These are phyloP conservation scores for Coccyzus lansbergi DNA, from an alignment of 2,797 vertebrate genomes.

Conservation along the genomic window DNA sequence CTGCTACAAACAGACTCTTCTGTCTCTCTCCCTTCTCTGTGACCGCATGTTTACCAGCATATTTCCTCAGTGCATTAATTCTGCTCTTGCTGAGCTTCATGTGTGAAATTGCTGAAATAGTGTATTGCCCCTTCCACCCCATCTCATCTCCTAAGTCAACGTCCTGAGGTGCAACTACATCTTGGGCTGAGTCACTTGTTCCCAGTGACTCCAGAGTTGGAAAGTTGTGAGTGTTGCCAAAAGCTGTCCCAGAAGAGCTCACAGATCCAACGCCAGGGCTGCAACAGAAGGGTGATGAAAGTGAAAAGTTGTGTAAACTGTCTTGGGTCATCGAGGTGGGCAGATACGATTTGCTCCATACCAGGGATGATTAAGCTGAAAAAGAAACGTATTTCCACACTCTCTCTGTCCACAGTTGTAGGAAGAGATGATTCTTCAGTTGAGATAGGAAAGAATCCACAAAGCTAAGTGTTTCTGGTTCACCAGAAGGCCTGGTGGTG, in stretches of 20 bases:
- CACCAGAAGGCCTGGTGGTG: neutral
- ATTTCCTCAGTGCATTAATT: neutral
- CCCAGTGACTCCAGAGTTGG: neutral
- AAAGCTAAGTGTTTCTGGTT: neutral
- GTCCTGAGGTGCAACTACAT: neutral
- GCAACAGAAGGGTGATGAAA: neutral
- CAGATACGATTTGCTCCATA: neutral
- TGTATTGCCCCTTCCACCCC: fast-evolving
- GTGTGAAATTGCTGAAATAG: neutral
- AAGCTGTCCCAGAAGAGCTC: neutral
- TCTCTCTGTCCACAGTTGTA: neutral
- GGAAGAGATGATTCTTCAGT: neutral
- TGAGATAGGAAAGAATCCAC: neutral
- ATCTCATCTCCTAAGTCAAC: neutral
- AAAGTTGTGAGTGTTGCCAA: neutral
- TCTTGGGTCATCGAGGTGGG: neutral
- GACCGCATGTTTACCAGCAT: neutral
- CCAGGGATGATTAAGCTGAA: neutral
- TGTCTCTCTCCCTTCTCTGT: neutral
- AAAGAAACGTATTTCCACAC: neutral
- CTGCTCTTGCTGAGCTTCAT: neutral
- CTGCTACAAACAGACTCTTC: neutral
- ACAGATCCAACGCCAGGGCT: neutral
- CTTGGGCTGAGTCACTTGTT: neutral
- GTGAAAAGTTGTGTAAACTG: neutral